Evolutionary conservation across 2,797 vertebrate genomes (phyloP).

Genomic region (Dicrostonyx torquatus): DNA sequence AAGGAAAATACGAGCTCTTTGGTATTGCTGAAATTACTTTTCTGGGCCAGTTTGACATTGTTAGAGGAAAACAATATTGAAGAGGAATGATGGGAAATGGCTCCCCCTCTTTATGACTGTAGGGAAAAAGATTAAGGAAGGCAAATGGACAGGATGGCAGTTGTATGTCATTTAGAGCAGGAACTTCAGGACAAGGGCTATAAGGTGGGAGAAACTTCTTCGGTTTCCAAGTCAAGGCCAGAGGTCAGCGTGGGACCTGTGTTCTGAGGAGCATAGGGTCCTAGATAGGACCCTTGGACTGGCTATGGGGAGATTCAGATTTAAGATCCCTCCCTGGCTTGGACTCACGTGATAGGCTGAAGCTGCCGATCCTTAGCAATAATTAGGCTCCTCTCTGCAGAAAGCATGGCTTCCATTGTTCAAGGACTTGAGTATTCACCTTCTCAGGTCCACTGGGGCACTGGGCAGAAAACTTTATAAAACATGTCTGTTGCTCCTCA

Average conservation of each 20-base stretch:
- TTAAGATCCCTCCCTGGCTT: background rate
- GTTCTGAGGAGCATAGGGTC: no score
- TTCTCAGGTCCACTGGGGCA: background rate
- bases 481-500: background rate
- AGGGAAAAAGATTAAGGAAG: constrained; percentile 3
- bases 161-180: background rate
- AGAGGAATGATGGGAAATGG: constrained; percentile 12
- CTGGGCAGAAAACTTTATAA: background rate
- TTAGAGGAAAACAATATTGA: constrained; percentile 18
- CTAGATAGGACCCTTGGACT: background rate
- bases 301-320: background rate
- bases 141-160: background rate
- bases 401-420: background rate
- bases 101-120: background rate
- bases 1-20: constrained; percentile 48
- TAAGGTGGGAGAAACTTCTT: background rate
- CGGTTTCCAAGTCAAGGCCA: background rate
- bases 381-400: background rate
- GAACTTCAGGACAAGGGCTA: background rate
- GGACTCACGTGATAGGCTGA: background rate
- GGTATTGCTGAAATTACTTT: constrained; percentile 47
- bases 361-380: background rate
- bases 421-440: background rate
- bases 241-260: background rate
- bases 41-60: constrained; percentile 8